Base-by-base conservation (phyloP, 2,113 vertebrate genomes). In the Corydoras sp. region DNA sequence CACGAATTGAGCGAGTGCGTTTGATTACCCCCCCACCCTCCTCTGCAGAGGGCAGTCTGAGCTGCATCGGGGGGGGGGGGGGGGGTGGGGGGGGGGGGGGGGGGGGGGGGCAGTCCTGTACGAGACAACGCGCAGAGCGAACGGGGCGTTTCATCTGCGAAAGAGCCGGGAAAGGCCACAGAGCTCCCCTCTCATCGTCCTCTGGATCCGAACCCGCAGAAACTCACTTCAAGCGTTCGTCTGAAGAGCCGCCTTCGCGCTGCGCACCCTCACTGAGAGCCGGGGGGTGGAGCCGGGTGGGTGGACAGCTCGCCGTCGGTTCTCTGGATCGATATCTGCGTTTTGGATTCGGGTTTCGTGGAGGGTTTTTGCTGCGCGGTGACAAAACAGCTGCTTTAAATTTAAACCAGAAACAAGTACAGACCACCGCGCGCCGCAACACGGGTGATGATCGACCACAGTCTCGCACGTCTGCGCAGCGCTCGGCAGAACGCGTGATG, bases 21-120 rank as follows among this genome's bases (percentile, higher is more conserved):
- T 74, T 69, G 69, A 78, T 75, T 72, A 67, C 73, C 73, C 62
- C 72, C 68, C 73, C 62, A 75, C 60, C 69, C 77, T 75, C 77
- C 72, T 72, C 68, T 35, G 32, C 32, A 35, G 13, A 71, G 65
- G n/a, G n/a, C n/a, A 76, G 69, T 62, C 61, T 76, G 53, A 75
- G 30, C 73, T 49, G 68, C 63, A 53, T 2, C 13, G 58, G 75
- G 58, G 50, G 65, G 64, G 64, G 48, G 62, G 30, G 70, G 54
- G 9, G 6, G 24, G 67, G 77, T 75, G n/a, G n/a, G n/a, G n/a
- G n/a, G n/a, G n/a, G n/a, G n/a, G n/a, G n/a, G n/a, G n/a, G n/a
- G n/a, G n/a, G n/a, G n/a, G n/a, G n/a, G n/a, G n/a, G n/a, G n/a
- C n/a, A n/a, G n/a, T n/a, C n/a, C n/a, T n/a, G n/a, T n/a, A n/a